phyloP scores from a whole-genome alignment of 2,797 vertebrate genomes.

The Paramormyrops hopkinsi region DNA sequence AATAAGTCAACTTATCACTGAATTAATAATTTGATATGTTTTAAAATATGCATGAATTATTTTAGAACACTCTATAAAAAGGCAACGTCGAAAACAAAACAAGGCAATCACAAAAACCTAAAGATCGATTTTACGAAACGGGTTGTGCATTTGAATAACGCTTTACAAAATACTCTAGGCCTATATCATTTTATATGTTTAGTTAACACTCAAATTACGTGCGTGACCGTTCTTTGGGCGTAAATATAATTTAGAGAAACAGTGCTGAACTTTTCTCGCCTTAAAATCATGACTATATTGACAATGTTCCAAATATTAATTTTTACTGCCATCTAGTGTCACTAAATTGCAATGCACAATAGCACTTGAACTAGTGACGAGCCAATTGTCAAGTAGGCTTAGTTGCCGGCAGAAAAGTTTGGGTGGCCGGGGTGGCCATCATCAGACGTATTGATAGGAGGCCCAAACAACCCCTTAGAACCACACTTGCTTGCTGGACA shows the following conservation, averaged over 20 bases:
- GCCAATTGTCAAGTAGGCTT: not conserved
- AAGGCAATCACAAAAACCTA: not conserved
- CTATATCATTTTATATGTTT: not conserved
- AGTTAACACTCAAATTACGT: not conserved
- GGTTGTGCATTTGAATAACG: not conserved
- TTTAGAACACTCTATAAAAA: not conserved
- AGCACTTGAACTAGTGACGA: not conserved
- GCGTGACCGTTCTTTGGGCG: not conserved
- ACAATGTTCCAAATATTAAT: not conserved
- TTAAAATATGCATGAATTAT: not conserved
- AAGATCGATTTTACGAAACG: not conserved
- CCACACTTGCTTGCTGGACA: not conserved
- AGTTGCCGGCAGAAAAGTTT: not conserved
- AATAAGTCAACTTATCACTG: not conserved
- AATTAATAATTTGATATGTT: not conserved
- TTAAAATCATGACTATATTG: not conserved
- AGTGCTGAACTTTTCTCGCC: not conserved
- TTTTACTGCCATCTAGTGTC: constrained; percentile 4
- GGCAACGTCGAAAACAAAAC: not conserved
- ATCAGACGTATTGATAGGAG: not conserved
- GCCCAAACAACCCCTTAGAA: not conserved
- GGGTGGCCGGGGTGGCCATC: not conserved
- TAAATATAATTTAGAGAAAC: not conserved
- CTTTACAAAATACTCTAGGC: not conserved
- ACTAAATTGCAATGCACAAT: not conserved